Conservation (phyloP, 1,140 invertebrate genomes). For the Polyergus mexicanus region DNA sequence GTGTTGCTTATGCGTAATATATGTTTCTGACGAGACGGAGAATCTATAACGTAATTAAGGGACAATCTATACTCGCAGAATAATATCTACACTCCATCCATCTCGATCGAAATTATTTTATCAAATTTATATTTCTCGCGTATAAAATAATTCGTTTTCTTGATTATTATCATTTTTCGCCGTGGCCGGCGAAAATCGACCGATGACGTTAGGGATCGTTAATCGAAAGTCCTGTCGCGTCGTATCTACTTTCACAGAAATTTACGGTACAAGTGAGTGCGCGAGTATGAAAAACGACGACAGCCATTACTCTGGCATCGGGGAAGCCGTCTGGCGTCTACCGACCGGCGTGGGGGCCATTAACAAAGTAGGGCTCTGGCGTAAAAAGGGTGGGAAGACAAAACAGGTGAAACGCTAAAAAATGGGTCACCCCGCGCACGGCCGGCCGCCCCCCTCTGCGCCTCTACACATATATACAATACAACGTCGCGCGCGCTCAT, state of each 20-base stretch:
- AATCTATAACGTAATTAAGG: conserved; percentile 61
- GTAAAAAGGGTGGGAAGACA: conserved; percentile 75
- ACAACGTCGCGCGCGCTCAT: conserved; percentile 17
- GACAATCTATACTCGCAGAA: conserved; percentile 20
- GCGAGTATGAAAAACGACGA: conserved; percentile 65
- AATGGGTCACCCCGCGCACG: conserved; percentile 72
- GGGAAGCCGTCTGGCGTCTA: conserved; percentile 69
- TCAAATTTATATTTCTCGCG: conserved; percentile 9
- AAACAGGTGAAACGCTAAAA: conserved; percentile 78
- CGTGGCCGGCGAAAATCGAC: conserved; percentile 43
- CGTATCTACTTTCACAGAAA: conserved; percentile 46
- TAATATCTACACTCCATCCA: not conserved
- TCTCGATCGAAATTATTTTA: conserved; percentile 18
- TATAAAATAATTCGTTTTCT: not conserved
- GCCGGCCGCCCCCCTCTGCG: conserved; percentile 6
- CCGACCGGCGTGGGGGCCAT: conserved; percentile 66
- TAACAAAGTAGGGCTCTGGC: conserved; percentile 77
- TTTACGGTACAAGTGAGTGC: conserved; percentile 14
- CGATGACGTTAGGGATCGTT: conserved; percentile 47
- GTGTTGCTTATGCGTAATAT: conserved; percentile 44
- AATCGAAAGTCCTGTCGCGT: conserved; percentile 56
- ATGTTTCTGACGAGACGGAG: conserved; percentile 15
- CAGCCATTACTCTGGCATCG: conserved; percentile 74
- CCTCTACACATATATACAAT: not conserved
- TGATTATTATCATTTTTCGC: conserved; percentile 24